phyloP scores from a whole-genome alignment of 2,113 vertebrate species.

The Neopipo cinnamomea region DNA sequence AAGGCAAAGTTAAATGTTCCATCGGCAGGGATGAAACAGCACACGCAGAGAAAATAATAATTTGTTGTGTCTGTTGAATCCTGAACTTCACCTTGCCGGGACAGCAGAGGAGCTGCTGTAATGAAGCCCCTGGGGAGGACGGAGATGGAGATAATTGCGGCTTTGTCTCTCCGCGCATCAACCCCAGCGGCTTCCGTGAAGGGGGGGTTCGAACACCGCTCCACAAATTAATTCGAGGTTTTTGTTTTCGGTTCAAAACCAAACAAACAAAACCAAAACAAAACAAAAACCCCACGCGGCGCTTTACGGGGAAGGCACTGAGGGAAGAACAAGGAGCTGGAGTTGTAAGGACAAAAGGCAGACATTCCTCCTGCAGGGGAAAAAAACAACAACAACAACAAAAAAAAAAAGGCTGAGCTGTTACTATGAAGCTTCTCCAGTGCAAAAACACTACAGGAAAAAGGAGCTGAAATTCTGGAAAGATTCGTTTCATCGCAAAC shows the following conservation, averaged over 20 bases:
- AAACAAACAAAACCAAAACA: background rate
- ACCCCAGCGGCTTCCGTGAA: background rate
- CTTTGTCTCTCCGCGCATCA: background rate
- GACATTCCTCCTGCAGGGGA: background rate
- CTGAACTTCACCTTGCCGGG: background rate
- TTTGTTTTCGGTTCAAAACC: background rate
- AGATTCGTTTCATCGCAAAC: background rate
- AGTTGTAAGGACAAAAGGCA: background rate
- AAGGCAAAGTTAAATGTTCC: background rate
- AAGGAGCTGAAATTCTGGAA: background rate
- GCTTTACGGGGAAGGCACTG: background rate
- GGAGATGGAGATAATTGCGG: background rate
- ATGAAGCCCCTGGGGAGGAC: slow-evolving; percentile 9
- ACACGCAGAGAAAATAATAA: background rate
- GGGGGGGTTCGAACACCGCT: background rate
- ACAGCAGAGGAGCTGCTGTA: background rate
- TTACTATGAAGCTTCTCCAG: background rate
- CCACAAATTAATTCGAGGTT: background rate
- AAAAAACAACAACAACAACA: background rate
- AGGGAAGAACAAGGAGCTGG: background rate
- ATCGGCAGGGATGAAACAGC: background rate
- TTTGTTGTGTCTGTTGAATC: background rate
- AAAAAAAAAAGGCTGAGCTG: background rate
- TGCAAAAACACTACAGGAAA: background rate
- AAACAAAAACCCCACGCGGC: background rate